Evolutionary conservation across 2,797 vertebrate genomes (phyloP).

Genomic region (Chromobotia macracanthus): DNA sequence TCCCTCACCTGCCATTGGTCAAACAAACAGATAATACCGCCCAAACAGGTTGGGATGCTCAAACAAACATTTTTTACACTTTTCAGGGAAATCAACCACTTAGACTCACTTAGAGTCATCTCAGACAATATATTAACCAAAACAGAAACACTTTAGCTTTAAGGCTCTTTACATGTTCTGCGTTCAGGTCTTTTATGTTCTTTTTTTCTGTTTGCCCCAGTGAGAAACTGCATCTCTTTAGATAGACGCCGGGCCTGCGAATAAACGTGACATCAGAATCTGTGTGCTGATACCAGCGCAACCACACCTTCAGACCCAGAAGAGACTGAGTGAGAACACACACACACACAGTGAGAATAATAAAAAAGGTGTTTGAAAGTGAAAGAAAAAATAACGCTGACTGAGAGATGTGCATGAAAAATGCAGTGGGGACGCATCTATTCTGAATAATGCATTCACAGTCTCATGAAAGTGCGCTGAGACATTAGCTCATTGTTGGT

Average conservation of each 20-base stretch:
- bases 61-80: not conserved
- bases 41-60: too few species aligned
- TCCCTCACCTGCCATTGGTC: too few species aligned
- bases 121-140: not conserved
- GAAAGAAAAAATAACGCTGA: conserved; percentile 10
- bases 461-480: conserved; percentile 44
- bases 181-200: conserved; percentile 10
- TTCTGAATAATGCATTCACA: conserved; percentile 54
- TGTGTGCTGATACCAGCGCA: conserved; percentile 31
- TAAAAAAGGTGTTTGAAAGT: conserved; percentile 42
- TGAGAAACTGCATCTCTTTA: conserved; percentile 46
- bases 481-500: conserved; percentile 49
- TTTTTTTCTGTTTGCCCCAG: conserved; percentile 26
- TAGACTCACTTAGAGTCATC: not conserved
- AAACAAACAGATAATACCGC: too few species aligned
- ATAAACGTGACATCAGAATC: conserved; percentile 52
- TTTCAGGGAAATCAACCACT: not conserved
- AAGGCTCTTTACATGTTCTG: conserved; percentile 10
- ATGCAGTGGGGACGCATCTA: conserved; percentile 46
- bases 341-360: conserved; percentile 19
- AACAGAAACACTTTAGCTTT: not conserved
- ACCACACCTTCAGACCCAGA: conserved; percentile 49
- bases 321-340: conserved; percentile 39
- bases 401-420: conserved; percentile 46
- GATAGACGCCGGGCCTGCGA: conserved; percentile 36